A percentile compares a stretch with the other conserved stretches of the same genome.
These are phyloP conservation scores for Phalanger gymnotis DNA, from an alignment of 2,797 vertebrate species.

Conservation along the genomic window DNA sequence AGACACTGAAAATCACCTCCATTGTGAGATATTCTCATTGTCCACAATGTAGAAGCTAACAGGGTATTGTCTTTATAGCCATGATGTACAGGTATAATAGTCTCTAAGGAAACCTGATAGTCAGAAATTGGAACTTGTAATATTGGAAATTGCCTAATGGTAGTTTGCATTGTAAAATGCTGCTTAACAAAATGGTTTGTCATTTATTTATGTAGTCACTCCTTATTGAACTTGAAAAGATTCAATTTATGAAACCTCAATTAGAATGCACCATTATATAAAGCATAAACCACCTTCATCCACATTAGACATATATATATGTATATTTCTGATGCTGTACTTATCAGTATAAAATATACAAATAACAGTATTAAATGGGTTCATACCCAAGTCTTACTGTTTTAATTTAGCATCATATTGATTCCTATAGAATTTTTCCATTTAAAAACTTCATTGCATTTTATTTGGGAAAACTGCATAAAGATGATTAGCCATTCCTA, in stretches of 20 bases:
- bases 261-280: too few relatives aligned
- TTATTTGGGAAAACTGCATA: background rate
- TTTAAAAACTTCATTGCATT: background rate
- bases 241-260: too few relatives aligned
- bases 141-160: background rate
- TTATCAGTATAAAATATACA: background rate
- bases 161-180: conserved; percentile 11
- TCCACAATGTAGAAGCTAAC: background rate
- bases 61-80: background rate
- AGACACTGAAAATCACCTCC: background rate
- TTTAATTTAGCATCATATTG: background rate
- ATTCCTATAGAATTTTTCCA: background rate
- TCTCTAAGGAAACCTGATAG: conserved; percentile 22
- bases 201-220: background rate
- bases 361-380: background rate
- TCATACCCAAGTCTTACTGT: background rate
- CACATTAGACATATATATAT: too few relatives aligned
- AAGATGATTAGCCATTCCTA: background rate
- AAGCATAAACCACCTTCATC: too few relatives aligned
- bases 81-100: background rate
- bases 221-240: background rate
- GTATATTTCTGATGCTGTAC: background rate
- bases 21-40: background rate
- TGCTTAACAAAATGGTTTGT: conserved; percentile 18
- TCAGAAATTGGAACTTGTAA: conserved; percentile 3